Evolutionary conservation across 2,888 invertebrate species (phyloP).

Genomic region (Ischnura elegans): DNA sequence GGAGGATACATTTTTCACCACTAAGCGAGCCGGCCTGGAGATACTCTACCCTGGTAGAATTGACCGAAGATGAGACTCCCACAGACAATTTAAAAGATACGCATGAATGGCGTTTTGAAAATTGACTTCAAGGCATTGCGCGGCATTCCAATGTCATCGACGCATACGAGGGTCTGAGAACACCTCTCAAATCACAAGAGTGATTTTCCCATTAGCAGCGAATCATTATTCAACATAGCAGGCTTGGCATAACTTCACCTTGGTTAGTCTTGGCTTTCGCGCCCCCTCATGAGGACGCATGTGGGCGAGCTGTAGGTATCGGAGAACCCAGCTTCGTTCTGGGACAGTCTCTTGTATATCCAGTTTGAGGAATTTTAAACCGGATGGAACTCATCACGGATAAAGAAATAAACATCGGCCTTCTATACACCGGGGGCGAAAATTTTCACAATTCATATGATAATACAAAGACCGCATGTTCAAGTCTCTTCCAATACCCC

Average conservation of each 20-base stretch:
- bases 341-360: not conserved
- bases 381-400: constrained; percentile 35
- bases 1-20: too few species aligned
- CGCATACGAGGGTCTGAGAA: not conserved
- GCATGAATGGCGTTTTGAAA: too few species aligned
- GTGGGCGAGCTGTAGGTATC: not conserved
- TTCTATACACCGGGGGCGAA: not conserved
- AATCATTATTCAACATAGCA: not conserved
- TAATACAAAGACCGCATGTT: not conserved
- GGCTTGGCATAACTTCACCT: not conserved
- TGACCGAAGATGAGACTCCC: too few species aligned
- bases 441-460: not conserved
- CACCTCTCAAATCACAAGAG: not conserved
- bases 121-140: too few species aligned
- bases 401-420: not conserved
- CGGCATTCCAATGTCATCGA: not conserved
- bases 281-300: not conserved
- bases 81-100: too few species aligned
- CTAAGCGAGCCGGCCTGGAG: too few species aligned
- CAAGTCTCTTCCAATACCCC: not conserved
- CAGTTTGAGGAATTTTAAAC: not conserved
- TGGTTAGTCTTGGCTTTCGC: not conserved
- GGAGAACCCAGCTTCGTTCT: constrained; percentile 1
- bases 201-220: not conserved
- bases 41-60: too few species aligned